phyloP scores from a whole-genome alignment of 2,888 invertebrate genomes.

The Standfussiana lucernea region DNA sequence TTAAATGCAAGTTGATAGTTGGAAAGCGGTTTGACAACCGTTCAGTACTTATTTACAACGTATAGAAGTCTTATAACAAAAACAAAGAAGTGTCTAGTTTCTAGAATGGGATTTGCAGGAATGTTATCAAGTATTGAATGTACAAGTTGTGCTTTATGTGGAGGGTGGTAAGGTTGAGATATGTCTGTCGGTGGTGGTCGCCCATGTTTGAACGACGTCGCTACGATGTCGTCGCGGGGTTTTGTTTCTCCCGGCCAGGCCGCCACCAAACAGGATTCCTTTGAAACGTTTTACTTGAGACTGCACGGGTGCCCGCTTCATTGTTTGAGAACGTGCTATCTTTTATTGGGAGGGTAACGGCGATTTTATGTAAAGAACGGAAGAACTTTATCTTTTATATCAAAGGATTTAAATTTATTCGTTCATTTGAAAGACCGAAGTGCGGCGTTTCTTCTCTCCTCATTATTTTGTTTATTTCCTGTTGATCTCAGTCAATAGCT shows the following conservation, averaged over 20 bases:
- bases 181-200: constrained; percentile 40
- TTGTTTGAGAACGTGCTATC: constrained; percentile 76
- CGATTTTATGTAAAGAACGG: constrained; percentile 54
- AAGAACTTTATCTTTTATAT: constrained; percentile 15
- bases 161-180: constrained; percentile 61
- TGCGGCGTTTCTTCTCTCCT: not conserved
- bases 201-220: constrained; percentile 56
- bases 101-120: constrained; percentile 66
- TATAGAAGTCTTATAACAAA: constrained; percentile 56
- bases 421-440: too few relatives aligned
- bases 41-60: constrained; percentile 52
- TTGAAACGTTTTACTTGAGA: constrained; percentile 77
- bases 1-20: constrained; percentile 55
- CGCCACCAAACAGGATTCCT: constrained; percentile 82
- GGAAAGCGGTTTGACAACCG: constrained; percentile 50
- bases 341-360: constrained; percentile 66
- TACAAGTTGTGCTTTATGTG: constrained; percentile 56
- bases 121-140: constrained; percentile 39
- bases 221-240: constrained; percentile 68
- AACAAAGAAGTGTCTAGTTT: constrained; percentile 64
- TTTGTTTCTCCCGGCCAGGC: constrained; percentile 74
- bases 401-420: too few relatives aligned
- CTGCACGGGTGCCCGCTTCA: constrained; percentile 79
- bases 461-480: constrained; percentile 23
- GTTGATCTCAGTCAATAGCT: not conserved